Percentiles rank a stretch among this genome's conserved stretches.
phyloP scores from a whole-genome alignment of 2,797 vertebrate genomes.

The Apodemus agrarius region DNA sequence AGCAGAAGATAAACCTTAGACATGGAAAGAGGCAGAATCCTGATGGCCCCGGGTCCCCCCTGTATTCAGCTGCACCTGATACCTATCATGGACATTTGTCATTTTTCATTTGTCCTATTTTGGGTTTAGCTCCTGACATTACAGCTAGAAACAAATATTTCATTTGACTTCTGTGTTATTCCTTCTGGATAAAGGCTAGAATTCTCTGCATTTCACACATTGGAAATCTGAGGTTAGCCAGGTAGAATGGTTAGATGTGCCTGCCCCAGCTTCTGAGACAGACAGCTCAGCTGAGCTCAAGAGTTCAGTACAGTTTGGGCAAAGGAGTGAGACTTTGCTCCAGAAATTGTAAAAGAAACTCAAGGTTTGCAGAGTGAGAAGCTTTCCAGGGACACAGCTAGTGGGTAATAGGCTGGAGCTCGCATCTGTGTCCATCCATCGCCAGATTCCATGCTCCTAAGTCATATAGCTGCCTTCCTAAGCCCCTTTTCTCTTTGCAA shows the following conservation, averaged over 20 bases:
- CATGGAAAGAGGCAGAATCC: not conserved
- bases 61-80: not conserved
- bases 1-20: not conserved
- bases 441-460: not conserved
- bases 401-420: not conserved
- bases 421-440: not conserved
- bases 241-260: not conserved
- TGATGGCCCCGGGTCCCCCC: not conserved
- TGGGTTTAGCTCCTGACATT: slow-evolving; percentile 22
- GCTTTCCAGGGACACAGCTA: not conserved
- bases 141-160: slow-evolving; percentile 17
- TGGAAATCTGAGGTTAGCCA: slow-evolving; percentile 28
- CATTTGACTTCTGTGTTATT: not conserved
- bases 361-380: slow-evolving; percentile 41
- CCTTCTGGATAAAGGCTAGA: not conserved
- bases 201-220: not conserved
- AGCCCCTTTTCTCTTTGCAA: not conserved
- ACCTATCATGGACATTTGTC: not conserved
- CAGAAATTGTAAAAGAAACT: not conserved
- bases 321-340: not conserved
- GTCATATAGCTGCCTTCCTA: not conserved
- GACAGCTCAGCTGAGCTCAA: not conserved
- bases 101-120: not conserved
- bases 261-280: not conserved
- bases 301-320: not conserved